Conservation (phyloP, 2,797 vertebrate species). For the Potorous gilbertii region DNA sequence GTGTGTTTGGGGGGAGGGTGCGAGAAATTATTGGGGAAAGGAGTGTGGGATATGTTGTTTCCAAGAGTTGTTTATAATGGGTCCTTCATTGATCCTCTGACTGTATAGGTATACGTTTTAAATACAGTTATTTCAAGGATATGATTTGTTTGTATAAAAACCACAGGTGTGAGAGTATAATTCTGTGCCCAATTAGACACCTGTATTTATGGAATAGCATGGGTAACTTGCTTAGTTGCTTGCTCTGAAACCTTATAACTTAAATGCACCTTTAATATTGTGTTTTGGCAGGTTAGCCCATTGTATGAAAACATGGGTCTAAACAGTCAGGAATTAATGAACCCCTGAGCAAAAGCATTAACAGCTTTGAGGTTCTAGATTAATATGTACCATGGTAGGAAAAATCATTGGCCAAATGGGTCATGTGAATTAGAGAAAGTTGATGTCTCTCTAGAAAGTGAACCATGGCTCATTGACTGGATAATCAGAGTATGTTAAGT, state of each 20-base stretch:
- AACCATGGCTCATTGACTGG: not conserved
- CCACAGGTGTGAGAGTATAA: not conserved
- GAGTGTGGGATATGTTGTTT: not conserved
- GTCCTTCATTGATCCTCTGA: not conserved
- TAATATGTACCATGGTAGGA: not conserved
- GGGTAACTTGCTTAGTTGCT: not conserved
- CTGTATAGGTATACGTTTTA: not conserved
- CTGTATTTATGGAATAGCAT: not conserved
- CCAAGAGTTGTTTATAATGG: slow-evolving; percentile 24
- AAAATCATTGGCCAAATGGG: not conserved
- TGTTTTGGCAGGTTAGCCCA: not conserved
- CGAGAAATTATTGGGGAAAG: not conserved
- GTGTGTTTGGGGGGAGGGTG: not conserved
- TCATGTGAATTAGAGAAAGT: slow-evolving; percentile 2
- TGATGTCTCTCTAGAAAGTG: not conserved
- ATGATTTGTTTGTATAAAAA: slow-evolving; percentile 24
- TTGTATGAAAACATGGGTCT: slow-evolving; percentile 28
- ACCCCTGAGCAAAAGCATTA: not conserved
- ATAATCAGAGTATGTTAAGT: not conserved
- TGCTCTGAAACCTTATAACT: not conserved
- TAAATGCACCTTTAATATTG: not conserved
- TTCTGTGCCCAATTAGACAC: not conserved
- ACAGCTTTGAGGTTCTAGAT: not conserved
- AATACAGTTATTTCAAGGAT: not conserved
- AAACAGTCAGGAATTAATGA: slow-evolving; percentile 11